Percentiles rank a stretch among this genome's conserved stretches.
Evolutionary conservation across 2,888 invertebrate genomes (phyloP).

Genomic region (Zele albiditarsus): DNA sequence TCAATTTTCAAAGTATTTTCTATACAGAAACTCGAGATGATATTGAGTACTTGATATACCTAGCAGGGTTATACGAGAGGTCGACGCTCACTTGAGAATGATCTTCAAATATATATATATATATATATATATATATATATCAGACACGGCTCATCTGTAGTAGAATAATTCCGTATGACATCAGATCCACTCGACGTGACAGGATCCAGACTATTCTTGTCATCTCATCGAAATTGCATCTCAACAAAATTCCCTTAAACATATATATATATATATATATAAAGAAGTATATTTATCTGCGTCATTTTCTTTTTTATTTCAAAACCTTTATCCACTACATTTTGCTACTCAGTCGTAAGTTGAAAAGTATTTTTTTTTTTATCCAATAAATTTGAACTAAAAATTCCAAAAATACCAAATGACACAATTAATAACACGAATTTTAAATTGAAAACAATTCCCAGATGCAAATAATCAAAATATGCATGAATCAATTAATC

Average conservation of each 20-base stretch:
- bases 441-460: no score
- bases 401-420: no score
- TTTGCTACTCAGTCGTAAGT: no score
- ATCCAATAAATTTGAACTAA: no score
- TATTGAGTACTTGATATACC: neutral
- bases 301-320: no score
- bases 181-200: neutral
- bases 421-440: no score
- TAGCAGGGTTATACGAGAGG: neutral
- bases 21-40: neutral
- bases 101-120: neutral
- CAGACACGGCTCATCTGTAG: neutral
- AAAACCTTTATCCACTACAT: no score
- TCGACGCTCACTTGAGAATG: neutral
- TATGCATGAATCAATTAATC: no score
- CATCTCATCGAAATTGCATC: neutral
- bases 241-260: neutral
- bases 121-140: neutral
- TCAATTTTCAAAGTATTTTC: neutral
- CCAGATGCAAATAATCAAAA: no score
- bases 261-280: neutral
- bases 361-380: no score
- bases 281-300: neutral
- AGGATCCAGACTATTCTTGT: neutral
- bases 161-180: conserved; percentile 3